Conservation (phyloP, 1,140 invertebrate species). For the Drosophila equinoxialis region DNA sequence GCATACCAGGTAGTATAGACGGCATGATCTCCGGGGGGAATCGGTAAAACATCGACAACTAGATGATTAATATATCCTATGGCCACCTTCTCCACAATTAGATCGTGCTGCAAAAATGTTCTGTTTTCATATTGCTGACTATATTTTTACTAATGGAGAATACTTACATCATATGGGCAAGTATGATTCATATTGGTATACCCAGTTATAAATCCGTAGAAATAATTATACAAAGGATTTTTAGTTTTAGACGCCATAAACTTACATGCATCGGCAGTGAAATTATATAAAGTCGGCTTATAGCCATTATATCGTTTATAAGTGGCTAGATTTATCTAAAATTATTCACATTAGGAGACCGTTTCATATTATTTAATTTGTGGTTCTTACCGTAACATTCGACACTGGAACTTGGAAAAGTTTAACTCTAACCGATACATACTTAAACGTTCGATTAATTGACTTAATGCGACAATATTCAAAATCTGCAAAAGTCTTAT, state of each 20-base stretch:
- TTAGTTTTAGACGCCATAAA: slow-evolving; percentile 6
- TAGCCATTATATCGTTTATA: not conserved
- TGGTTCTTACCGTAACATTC: not conserved
- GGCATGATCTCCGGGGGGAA: not conserved
- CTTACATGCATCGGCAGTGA: slow-evolving; percentile 29
- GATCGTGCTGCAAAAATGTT: not conserved
- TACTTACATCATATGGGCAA: slow-evolving; percentile 19
- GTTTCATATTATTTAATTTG: not conserved
- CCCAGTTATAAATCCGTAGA: not conserved
- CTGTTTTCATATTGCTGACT: not conserved
- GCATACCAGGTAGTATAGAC: not conserved
- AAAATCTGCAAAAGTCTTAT: not conserved
- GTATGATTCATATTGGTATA: slow-evolving; percentile 32
- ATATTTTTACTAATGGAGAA: not conserved
- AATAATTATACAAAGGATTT: slow-evolving; percentile 9
- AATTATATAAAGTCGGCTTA: slow-evolving; percentile 27
- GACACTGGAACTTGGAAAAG: not conserved
- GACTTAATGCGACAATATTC: not conserved
- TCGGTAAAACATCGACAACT: not conserved
- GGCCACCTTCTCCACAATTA: not conserved
- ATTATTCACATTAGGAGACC: not conserved
- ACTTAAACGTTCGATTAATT: not conserved
- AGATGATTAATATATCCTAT: not conserved
- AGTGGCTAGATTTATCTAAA: not conserved
- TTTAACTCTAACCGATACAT: not conserved